Percentiles rank a stretch among this genome's conserved stretches.
phyloP scores from a whole-genome alignment of 1,140 invertebrate species.

The Pemphigus obesinymphae region DNA sequence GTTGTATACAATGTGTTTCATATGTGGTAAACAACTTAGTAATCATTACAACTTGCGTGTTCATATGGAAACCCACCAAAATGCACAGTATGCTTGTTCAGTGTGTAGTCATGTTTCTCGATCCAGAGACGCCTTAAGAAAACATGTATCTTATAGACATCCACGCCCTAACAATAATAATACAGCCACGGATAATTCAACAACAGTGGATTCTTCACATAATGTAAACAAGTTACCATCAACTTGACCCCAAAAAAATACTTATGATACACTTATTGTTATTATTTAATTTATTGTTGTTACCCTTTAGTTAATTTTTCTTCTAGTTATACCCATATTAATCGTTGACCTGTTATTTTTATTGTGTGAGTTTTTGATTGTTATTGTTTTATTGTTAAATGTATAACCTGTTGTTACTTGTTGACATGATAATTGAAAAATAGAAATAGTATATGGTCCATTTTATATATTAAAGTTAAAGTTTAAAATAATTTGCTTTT shows the following conservation, averaged over 20 bases:
- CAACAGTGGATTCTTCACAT: slow-evolving; percentile 20
- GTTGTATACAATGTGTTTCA: slow-evolving; percentile 67
- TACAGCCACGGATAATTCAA: slow-evolving; percentile 14
- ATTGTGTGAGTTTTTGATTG: slow-evolving; percentile 30
- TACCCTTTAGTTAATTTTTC: slow-evolving; percentile 36
- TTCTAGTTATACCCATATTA: slow-evolving; percentile 36
- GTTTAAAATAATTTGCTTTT: background rate
- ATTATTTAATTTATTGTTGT: slow-evolving; percentile 40
- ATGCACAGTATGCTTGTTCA: slow-evolving; percentile 72
- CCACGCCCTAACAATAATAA: slow-evolving; percentile 49
- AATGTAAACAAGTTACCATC: slow-evolving; percentile 31
- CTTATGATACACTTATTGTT: slow-evolving; percentile 25
- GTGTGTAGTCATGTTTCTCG: slow-evolving; percentile 79
- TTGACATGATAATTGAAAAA: slow-evolving; percentile 2
- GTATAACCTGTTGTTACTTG: background rate
- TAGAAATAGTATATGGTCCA: background rate
- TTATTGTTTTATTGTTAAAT: slow-evolving; percentile 37
- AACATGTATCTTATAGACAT: slow-evolving; percentile 82
- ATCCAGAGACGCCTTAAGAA: slow-evolving; percentile 76
- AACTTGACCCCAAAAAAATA: slow-evolving; percentile 33
- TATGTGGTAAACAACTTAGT: slow-evolving; percentile 80
- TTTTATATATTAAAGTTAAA: background rate
- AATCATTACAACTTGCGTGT: slow-evolving; percentile 86
- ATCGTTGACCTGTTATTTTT: slow-evolving; percentile 28
- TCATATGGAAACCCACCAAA: slow-evolving; percentile 83